Conservation (phyloP, 2,797 vertebrate genomes). For the Xenopus petersii region DNA sequence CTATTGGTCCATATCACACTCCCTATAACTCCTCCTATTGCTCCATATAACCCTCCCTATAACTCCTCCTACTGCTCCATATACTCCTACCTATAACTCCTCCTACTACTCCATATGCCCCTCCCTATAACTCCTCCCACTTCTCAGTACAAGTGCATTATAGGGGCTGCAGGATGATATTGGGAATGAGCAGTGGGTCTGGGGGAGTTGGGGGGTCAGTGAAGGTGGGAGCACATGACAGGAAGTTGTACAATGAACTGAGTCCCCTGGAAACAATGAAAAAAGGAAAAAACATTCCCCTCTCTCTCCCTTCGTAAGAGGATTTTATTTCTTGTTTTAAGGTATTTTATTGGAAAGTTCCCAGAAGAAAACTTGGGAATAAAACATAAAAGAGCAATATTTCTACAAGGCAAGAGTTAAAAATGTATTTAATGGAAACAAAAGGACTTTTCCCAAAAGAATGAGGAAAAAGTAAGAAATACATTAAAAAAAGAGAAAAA, state of each 20-base stretch:
- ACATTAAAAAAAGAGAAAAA: slow-evolving; percentile 7
- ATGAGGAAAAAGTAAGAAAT: neutral
- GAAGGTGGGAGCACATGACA: no score
- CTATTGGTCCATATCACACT: no score
- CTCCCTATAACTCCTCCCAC: neutral
- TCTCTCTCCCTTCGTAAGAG: slow-evolving; percentile 44
- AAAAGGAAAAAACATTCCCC: slow-evolving; percentile 14
- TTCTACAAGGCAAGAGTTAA: neutral
- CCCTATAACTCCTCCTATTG: no score
- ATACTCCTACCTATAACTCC: neutral
- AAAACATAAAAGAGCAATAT: neutral
- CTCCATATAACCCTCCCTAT: no score
- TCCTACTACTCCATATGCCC: neutral
- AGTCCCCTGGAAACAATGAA: neutral
- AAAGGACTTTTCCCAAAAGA: neutral
- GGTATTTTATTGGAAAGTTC: no score
- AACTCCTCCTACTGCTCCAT: neutral
- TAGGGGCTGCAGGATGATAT: neutral
- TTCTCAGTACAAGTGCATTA: neutral
- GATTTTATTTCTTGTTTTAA: slow-evolving; percentile 4
- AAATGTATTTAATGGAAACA: neutral
- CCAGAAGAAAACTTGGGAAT: slow-evolving; percentile 5
- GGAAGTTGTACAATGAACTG: neutral
- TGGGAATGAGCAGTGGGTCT: no score
- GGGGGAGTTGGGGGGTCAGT: no score